Evolutionary conservation across 2,113 vertebrate species (phyloP).

Genomic region (Thermophis baileyi): DNA sequence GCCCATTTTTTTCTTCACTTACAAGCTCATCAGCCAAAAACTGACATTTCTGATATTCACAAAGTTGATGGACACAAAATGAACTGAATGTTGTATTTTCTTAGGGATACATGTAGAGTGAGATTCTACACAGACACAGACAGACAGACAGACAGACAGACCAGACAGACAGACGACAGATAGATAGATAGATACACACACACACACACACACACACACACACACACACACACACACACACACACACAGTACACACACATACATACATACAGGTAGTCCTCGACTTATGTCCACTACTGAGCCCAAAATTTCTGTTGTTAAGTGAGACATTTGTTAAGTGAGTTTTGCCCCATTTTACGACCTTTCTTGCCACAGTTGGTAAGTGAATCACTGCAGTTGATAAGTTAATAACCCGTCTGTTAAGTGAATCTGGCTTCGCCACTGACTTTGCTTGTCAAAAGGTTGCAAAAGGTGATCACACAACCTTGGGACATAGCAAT

Average conservation of each 20-base stretch:
- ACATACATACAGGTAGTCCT: background rate
- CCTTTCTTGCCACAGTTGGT: background rate
- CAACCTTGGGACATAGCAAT: background rate
- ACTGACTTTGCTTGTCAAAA: background rate
- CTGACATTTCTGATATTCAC: slow-evolving; percentile 22
- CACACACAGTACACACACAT: too few species aligned
- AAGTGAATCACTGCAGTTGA: background rate
- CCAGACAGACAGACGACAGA: background rate
- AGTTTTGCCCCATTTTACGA: background rate
- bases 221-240: too few species aligned
- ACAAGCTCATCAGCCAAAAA: slow-evolving; percentile 1
- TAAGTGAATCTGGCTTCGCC: background rate
- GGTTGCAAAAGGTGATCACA: background rate
- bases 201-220: too few species aligned
- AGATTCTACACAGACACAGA: background rate
- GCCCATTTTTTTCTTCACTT: slow-evolving; percentile 31
- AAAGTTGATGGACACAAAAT: background rate
- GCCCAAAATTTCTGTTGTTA: background rate
- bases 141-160: background rate
- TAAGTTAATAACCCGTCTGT: background rate
- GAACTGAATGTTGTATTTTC: background rate
- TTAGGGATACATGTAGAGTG: background rate
- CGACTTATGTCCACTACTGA: background rate
- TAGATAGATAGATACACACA: too few species aligned
- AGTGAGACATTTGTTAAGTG: background rate